These are phyloP conservation scores for Pachypeltis micranthus DNA, from an alignment of 1,140 invertebrate genomes.

Conservation along the genomic window DNA sequence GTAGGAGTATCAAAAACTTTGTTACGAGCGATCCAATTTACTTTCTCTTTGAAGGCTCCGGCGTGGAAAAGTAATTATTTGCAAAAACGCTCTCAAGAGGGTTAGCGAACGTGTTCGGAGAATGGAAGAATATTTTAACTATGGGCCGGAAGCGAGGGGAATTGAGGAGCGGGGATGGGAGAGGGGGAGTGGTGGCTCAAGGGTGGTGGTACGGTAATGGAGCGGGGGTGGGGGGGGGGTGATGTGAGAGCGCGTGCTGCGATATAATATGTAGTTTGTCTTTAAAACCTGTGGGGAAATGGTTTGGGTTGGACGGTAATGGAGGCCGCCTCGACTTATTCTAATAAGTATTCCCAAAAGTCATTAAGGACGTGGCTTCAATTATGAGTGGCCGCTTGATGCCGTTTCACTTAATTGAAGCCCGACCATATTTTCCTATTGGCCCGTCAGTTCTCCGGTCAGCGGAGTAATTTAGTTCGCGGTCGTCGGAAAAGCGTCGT, in stretches of 20 bases:
- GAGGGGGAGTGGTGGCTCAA: too few relatives aligned
- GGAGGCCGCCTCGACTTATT: neutral
- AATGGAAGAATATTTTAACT: neutral
- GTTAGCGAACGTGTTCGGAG: neutral
- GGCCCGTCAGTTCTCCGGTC: too few relatives aligned
- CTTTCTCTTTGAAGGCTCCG: too few relatives aligned
- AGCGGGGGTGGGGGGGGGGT: too few relatives aligned
- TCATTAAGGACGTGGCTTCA: neutral
- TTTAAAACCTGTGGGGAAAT: neutral
- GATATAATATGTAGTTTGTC: neutral
- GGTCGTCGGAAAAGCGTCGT: too few relatives aligned
- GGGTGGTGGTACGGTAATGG: too few relatives aligned
- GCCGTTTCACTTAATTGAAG: neutral
- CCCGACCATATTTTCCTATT: neutral
- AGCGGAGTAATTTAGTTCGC: too few relatives aligned
- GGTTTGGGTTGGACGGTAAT: neutral
- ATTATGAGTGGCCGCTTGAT: neutral
- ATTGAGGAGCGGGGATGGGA: too few relatives aligned
- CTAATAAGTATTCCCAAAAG: neutral
- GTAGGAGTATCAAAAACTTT: too few relatives aligned
- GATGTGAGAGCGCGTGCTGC: neutral
- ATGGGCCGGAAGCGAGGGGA: too few relatives aligned
- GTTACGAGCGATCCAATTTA: too few relatives aligned
- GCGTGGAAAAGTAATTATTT: neutral
- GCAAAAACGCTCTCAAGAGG: neutral